These are phyloP conservation scores for Willowsia nigromaculata DNA, from an alignment of 2,888 invertebrate genomes.

Conservation along the genomic window DNA sequence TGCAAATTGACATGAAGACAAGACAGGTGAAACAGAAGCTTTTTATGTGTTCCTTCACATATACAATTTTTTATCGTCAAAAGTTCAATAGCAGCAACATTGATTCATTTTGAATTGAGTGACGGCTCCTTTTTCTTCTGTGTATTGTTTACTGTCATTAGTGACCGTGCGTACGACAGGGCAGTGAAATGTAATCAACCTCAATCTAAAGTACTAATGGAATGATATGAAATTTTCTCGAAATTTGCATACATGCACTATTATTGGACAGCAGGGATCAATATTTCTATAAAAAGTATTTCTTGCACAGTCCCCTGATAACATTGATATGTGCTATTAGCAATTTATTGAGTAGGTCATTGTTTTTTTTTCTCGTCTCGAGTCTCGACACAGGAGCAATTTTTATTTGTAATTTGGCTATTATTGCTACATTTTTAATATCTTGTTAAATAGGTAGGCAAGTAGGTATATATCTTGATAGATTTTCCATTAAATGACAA, in stretches of 20 bases:
- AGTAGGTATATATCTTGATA: neutral
- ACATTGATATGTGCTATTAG: neutral
- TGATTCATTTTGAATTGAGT: neutral
- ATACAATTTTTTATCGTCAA: neutral
- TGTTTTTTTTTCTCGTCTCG: neutral
- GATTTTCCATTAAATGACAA: neutral
- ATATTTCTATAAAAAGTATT: neutral
- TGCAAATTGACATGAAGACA: neutral
- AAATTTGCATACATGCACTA: neutral
- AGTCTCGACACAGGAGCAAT: neutral
- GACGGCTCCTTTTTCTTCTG: neutral
- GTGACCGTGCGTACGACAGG: constrained; percentile 43
- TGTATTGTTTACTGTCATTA: constrained; percentile 42
- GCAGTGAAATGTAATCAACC: constrained; percentile 41
- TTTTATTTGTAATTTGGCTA: neutral
- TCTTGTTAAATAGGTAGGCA: neutral
- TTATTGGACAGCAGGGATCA: neutral
- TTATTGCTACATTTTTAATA: neutral
- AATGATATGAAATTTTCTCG: neutral
- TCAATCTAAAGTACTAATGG: constrained; percentile 37
- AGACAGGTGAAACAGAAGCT: neutral
- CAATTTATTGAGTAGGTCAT: neutral
- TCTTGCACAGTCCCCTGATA: neutral
- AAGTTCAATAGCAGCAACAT: neutral
- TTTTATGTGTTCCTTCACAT: neutral